Evolutionary conservation across 2,113 vertebrate species (phyloP).

Genomic region (Puffinus mauretanicus): DNA sequence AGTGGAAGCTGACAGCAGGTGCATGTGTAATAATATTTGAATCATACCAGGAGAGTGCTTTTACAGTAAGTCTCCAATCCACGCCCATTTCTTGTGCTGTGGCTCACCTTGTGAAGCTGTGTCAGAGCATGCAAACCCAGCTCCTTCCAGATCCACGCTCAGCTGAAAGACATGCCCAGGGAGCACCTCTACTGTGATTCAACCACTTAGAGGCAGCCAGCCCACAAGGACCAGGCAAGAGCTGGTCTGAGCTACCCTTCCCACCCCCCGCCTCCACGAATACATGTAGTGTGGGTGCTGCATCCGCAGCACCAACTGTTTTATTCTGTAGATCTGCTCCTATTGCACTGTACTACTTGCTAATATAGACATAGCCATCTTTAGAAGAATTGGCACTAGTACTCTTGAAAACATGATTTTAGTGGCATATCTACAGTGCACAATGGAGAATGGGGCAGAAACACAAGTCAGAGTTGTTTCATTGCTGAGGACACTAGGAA

Average conservation of each 20-base stretch:
- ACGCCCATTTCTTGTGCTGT: neutral
- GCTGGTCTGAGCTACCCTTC: neutral
- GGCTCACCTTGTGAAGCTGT: neutral
- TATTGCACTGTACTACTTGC: neutral
- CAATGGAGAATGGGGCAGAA: neutral
- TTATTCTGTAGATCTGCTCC: neutral
- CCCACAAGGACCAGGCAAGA: neutral
- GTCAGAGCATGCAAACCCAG: rapidly evolving
- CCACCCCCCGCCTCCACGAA: neutral
- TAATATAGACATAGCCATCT: neutral
- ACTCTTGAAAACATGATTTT: neutral
- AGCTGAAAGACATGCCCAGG: neutral
- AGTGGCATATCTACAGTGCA: neutral
- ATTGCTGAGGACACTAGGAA: neutral
- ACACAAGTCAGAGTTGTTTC: neutral
- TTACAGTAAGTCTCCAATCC: neutral
- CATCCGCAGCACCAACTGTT: neutral
- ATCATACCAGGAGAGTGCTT: neutral
- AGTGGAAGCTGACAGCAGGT: neutral
- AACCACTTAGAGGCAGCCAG: neutral
- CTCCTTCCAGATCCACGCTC: neutral
- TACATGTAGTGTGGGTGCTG: neutral
- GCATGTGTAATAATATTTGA: neutral
- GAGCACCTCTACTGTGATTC: neutral
- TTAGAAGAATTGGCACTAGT: neutral